Percentiles rank a stretch among this genome's conserved stretches.
These are phyloP conservation scores for Myotis myotis DNA, from an alignment of 2,797 vertebrate genomes.

Conservation along the genomic window DNA sequence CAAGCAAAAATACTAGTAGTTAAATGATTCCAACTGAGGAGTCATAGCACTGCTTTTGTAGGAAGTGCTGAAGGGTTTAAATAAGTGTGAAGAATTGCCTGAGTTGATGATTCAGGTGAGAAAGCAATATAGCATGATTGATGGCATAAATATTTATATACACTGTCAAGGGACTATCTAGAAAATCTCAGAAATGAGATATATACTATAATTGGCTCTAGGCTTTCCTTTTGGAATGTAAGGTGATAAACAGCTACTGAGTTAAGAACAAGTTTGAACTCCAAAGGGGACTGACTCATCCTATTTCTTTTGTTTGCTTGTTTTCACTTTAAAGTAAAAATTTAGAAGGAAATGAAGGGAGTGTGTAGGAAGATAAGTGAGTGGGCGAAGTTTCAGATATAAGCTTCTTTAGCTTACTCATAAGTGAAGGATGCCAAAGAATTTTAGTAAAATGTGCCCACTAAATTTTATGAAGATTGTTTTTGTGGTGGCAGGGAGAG, in stretches of 20 bases:
- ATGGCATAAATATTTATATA: slow-evolving; percentile 10
- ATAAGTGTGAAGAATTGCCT: not conserved
- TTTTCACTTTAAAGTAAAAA: not conserved
- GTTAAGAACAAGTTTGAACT: slow-evolving; percentile 49
- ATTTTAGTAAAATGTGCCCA: not conserved
- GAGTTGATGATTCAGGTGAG: not conserved
- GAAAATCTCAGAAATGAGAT: slow-evolving; percentile 27
- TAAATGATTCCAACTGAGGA: not conserved
- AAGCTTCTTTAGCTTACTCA: not conserved
- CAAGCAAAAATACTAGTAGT: not conserved
- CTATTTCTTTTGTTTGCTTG: not conserved
- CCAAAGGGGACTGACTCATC: slow-evolving; percentile 37
- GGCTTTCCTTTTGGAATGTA: slow-evolving; percentile 49
- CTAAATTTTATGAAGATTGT: not conserved
- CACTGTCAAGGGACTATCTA: slow-evolving; percentile 24
- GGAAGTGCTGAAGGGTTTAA: not conserved
- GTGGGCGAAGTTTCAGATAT: not conserved
- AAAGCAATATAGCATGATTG: not conserved
- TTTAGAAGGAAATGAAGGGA: not conserved
- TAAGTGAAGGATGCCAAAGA: not conserved
- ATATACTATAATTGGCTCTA: not conserved
- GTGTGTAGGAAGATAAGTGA: not conserved
- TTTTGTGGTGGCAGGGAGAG: not conserved
- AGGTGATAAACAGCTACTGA: slow-evolving; percentile 38
- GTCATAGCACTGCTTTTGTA: not conserved